These are phyloP conservation scores for Conus canariensis DNA, from an alignment of 2,888 invertebrate species.

Conservation along the genomic window DNA sequence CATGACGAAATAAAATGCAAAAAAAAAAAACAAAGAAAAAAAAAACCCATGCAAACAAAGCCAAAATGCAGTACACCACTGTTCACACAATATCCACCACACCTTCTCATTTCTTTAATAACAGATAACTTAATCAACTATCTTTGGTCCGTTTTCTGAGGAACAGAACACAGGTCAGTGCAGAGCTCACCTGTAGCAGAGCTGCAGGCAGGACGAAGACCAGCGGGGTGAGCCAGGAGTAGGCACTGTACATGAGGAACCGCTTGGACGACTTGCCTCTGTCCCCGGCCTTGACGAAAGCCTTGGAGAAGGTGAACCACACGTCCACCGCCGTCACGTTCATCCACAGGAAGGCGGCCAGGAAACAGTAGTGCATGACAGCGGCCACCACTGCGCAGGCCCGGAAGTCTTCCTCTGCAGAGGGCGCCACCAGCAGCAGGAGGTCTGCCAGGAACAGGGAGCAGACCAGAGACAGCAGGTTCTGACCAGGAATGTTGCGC, in stretches of 20 bases:
- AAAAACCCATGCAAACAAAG: too few relatives aligned
- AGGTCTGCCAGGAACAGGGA: constrained; percentile 80
- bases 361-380: constrained; percentile 80
- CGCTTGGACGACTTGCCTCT: constrained; percentile 54
- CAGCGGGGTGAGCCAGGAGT: constrained; percentile 78
- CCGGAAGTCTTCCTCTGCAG: constrained; percentile 23
- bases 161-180: constrained; percentile 65
- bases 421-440: constrained; percentile 80
- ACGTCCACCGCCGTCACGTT: constrained; percentile 82
- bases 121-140: too few relatives aligned
- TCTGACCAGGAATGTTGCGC: constrained; percentile 81
- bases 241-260: constrained; percentile 70
- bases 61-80: too few relatives aligned
- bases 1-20: too few relatives aligned
- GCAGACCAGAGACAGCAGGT: constrained; percentile 80
- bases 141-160: neutral
- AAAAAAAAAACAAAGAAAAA: too few relatives aligned
- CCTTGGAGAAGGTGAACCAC: constrained; percentile 80
- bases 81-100: too few relatives aligned
- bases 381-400: constrained; percentile 75
- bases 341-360: constrained; percentile 82
- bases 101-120: too few relatives aligned
- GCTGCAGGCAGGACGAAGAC: constrained; percentile 65
- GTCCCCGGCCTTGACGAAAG: constrained; percentile 52
- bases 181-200: constrained; percentile 46